phyloP scores from a whole-genome alignment of 2,797 vertebrate genomes.

The Diceros bicornis region DNA sequence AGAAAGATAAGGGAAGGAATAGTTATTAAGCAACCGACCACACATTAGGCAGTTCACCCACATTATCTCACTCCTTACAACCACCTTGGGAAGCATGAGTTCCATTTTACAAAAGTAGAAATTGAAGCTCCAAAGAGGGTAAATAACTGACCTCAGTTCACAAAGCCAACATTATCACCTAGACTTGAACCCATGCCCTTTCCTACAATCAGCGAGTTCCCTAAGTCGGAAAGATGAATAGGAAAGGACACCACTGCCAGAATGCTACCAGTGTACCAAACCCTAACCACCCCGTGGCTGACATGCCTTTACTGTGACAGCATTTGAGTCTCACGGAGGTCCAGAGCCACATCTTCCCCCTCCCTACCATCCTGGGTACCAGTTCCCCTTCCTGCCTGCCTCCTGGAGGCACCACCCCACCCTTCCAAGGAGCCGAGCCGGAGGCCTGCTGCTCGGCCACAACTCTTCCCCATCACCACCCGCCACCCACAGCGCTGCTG shows the following conservation, averaged over 20 bases:
- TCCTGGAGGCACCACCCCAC: neutral
- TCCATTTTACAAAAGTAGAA: neutral
- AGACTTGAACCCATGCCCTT: neutral
- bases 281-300: neutral
- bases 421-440: neutral
- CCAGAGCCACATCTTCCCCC: neutral
- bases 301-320: neutral
- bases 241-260: neutral
- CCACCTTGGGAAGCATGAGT: neutral
- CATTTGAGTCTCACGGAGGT: neutral
- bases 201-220: neutral
- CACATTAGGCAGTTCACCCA: neutral
- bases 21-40: conserved; percentile 21
- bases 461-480: neutral
- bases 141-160: neutral
- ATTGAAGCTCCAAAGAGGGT: conserved; percentile 4
- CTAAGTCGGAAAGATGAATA: conserved; percentile 12
- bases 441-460: neutral
- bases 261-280: neutral
- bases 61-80: neutral
- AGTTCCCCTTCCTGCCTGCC: neutral
- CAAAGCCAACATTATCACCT: neutral
- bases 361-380: neutral
- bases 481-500: neutral
- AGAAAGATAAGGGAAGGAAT: neutral